Percentiles rank a stretch among this genome's conserved stretches.
Evolutionary conservation across 2,888 invertebrate genomes (phyloP).

Genomic region (Drosophila algonquin): DNA sequence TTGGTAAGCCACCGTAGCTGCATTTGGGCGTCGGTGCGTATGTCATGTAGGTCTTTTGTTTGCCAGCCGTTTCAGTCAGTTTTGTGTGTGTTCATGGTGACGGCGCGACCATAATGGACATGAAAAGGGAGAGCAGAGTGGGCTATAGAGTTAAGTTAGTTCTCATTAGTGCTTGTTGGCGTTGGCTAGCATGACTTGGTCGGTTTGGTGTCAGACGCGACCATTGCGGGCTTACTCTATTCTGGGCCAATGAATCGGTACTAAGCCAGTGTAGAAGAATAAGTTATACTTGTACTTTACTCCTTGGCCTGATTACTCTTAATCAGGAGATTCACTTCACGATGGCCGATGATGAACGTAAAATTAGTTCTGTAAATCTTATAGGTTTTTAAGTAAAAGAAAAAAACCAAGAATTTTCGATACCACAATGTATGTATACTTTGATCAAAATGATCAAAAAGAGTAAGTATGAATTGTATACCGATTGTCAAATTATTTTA

Average conservation of each 20-base stretch:
- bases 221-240: no score
- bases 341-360: neutral
- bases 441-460: neutral
- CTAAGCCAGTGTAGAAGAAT: neutral
- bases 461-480: no score
- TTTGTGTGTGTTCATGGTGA: conserved; percentile 49
- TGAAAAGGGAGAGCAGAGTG: conserved; percentile 58
- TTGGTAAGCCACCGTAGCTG: conserved; percentile 78
- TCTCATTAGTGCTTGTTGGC: conserved; percentile 53
- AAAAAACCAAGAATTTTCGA: neutral
- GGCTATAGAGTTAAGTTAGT: conserved; percentile 54
- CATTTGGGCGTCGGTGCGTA: conserved; percentile 82
- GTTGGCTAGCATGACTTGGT: neutral
- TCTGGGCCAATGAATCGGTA: neutral
- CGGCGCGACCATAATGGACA: conserved; percentile 54
- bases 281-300: neutral
- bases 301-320: no score
- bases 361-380: neutral
- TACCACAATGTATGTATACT: no score
- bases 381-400: neutral
- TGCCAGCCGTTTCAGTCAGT: conserved; percentile 48
- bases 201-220: no score
- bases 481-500: no score
- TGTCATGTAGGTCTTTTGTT: conserved; percentile 81
- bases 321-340: no score